Percentiles rank a stretch among this genome's conserved stretches.
Conservation (phyloP, 2,888 invertebrate genomes). For the Cryptosula pallasiana region DNA sequence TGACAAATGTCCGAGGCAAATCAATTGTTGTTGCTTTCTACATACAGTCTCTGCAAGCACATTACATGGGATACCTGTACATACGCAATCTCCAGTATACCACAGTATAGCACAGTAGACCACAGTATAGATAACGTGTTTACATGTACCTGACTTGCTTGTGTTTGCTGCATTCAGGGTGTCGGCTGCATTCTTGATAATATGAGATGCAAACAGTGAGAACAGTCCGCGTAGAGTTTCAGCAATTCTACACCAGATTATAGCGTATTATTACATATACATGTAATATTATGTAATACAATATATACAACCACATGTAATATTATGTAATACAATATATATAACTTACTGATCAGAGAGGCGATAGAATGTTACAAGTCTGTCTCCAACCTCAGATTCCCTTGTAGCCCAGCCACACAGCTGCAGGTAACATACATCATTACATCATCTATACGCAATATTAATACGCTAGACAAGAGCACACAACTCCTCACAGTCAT, state of each 20-base stretch:
- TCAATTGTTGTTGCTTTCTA: too few relatives aligned
- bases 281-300: too few relatives aligned
- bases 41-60: too few relatives aligned
- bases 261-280: too few relatives aligned
- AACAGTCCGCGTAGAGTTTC: slow-evolving; percentile 79
- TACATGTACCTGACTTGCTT: slow-evolving; percentile 57
- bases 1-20: too few relatives aligned
- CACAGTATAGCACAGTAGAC: too few relatives aligned
- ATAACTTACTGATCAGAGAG: slow-evolving; percentile 41
- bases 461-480: too few relatives aligned
- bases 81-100: too few relatives aligned
- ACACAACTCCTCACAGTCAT: too few relatives aligned
- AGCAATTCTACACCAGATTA: slow-evolving; percentile 61
- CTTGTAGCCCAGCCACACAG: slow-evolving; percentile 77
- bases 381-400: slow-evolving; percentile 58
- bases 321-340: background rate
- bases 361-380: slow-evolving; percentile 76
- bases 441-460: too few relatives aligned
- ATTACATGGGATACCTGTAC: too few relatives aligned
- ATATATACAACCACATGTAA: background rate
- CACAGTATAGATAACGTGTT: too few relatives aligned
- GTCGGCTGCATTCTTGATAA: slow-evolving; percentile 73
- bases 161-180: slow-evolving; percentile 66
- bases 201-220: slow-evolving; percentile 80
- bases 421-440: slow-evolving; percentile 50